Evolutionary conservation across 2,797 vertebrate genomes (phyloP).

Genomic region (Eurystomus glaucurus): DNA sequence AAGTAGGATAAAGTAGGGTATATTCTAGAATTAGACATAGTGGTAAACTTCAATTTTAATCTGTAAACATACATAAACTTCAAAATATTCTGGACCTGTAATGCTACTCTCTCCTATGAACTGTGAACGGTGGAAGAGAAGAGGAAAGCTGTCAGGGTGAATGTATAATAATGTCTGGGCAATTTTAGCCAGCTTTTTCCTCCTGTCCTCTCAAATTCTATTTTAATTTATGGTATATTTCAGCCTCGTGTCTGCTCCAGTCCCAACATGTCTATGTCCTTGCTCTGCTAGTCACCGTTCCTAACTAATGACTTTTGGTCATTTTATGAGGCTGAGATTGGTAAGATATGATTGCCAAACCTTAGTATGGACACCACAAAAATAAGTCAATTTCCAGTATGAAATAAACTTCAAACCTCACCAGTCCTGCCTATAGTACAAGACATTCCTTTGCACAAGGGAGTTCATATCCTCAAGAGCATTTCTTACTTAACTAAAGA

Average conservation of each 20-base stretch:
- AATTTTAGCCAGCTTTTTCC: not conserved
- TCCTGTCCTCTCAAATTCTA: not conserved
- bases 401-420: not conserved
- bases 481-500: slow-evolving; percentile 47
- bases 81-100: not conserved
- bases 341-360: not conserved
- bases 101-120: not conserved
- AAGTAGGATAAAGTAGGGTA: not conserved
- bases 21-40: not conserved
- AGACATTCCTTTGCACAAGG: not conserved
- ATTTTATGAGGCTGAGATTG: not conserved
- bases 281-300: not conserved
- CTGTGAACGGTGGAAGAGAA: not conserved
- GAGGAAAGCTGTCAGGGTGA: not conserved
- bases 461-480: not conserved
- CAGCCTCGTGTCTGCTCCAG: not conserved
- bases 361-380: not conserved
- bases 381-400: not conserved
- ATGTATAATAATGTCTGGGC: not conserved
- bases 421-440: not conserved
- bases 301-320: not conserved
- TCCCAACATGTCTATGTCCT: not conserved
- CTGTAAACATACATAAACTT: not conserved
- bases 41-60: not conserved
- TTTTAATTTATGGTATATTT: not conserved